phyloP scores from a whole-genome alignment of 2,888 invertebrate genomes.

The Rhamnusium bicolor region DNA sequence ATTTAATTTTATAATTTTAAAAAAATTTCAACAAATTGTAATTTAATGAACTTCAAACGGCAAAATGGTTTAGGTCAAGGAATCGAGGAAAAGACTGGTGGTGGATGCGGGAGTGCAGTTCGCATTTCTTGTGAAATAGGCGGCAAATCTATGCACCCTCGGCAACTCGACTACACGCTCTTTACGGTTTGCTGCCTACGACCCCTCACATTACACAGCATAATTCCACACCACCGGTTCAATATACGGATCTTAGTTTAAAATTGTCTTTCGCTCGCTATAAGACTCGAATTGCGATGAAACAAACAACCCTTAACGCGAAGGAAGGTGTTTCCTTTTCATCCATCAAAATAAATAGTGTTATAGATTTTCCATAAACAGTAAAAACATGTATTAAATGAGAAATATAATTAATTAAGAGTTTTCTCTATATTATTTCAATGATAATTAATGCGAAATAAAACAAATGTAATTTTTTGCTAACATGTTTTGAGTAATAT shows the following conservation, averaged over 20 bases:
- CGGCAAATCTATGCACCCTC: constrained; percentile 72
- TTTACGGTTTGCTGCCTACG: constrained; percentile 71
- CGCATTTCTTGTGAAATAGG: constrained; percentile 66
- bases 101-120: constrained; percentile 37
- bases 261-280: constrained; percentile 38
- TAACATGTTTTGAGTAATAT: too few relatives aligned
- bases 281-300: constrained; percentile 19
- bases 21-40: background rate
- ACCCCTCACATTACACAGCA: constrained; percentile 69
- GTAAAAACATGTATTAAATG: background rate
- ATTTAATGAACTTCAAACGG: background rate
- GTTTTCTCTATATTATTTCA: too few relatives aligned
- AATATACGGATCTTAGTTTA: constrained; percentile 40
- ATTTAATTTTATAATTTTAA: background rate
- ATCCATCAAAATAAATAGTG: constrained; percentile 4
- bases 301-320: constrained; percentile 25
- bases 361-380: background rate
- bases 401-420: too few relatives aligned
- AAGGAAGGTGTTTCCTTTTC: background rate
- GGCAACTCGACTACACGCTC: constrained; percentile 63
- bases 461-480: too few relatives aligned
- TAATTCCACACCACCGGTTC: constrained; percentile 62
- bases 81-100: constrained; percentile 26
- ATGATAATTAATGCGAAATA: too few relatives aligned
- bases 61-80: constrained; percentile 49